Evolutionary conservation across 2,113 vertebrate species (phyloP), one percentile per base, ranked within the genome.

Genomic region (Calyptommatus sinebrachiatus): DNA sequence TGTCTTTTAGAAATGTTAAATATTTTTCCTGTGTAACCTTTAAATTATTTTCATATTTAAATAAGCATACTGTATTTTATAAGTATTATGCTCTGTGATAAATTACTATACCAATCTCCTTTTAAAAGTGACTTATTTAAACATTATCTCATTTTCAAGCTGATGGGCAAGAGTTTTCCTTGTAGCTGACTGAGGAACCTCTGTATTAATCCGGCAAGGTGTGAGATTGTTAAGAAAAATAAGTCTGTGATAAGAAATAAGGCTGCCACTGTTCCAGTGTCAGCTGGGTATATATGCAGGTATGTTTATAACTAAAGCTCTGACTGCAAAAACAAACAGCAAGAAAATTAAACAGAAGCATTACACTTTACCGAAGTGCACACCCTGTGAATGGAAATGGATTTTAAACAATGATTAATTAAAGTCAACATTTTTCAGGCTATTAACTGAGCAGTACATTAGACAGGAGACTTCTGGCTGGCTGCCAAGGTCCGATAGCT

Each of bases 401-500:
- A 57, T 57, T 57, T 57, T 57, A 16, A 57, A 57, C 16, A 57
- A 57, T 18, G 5, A 57, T 65, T 29, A n/a, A 65, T 65, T 28
- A 65, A 65, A 65, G 28, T 18, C 29, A 14, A 66, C 22, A 16
- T 66, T 66, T 28, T 28, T 66, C 22, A 61, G 63, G 29, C 63
- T 66, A 28, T n/a, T 29, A 66, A 66, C n/a, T 29, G 29, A 22
- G 11, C 65, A 7, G 28, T n/a, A 65, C 12, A 65, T 29, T 10
- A 1, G 6, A 53, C 4, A 0, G 0, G 71, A 78, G 16, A 82
- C 69, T 83, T 4, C 8, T 22, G 9, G 1, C 75, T 73, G 7
- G 79, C 77, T 83, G 28, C 22, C 76, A 76, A 79, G 82, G 8
- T 6, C 79, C 28, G 84, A 75, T 50, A 71, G 48, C 75, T 63